These are phyloP conservation scores for Heliconius melpomene DNA, from an alignment of 1,140 invertebrate genomes.

Conservation along the genomic window DNA sequence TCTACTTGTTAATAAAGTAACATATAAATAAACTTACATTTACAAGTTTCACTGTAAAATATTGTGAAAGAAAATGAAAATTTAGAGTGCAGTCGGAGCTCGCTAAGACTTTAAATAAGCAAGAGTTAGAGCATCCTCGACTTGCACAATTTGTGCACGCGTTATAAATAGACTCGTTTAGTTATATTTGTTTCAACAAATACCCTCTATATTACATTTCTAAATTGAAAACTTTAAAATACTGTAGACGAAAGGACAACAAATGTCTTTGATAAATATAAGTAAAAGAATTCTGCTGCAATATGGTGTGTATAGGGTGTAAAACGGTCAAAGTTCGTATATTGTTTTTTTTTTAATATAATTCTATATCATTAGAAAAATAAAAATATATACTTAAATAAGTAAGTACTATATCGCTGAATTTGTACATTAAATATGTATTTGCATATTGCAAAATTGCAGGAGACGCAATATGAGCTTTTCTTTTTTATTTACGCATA, in stretches of 20 bases:
- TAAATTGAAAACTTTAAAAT: background rate
- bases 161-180: background rate
- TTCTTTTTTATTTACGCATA: too few species aligned
- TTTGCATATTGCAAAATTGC: too few species aligned
- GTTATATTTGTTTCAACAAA: background rate
- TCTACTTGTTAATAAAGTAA: too few species aligned
- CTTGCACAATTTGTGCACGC: background rate
- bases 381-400: too few species aligned
- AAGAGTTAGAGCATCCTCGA: constrained; percentile 8
- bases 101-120: constrained; percentile 15
- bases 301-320: too few species aligned
- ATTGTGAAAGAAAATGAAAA: constrained; percentile 13
- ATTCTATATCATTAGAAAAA: too few species aligned
- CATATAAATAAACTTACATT: background rate
- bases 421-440: too few species aligned
- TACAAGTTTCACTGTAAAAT: background rate
- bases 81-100: constrained; percentile 7
- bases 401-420: too few species aligned
- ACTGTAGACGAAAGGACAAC: background rate
- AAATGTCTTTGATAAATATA: background rate
- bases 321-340: too few species aligned
- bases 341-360: too few species aligned
- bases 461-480: too few species aligned
- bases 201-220: background rate
- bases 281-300: too few species aligned